Percentiles rank a stretch among this genome's conserved stretches.
phyloP scores from a whole-genome alignment of 1,140 invertebrate genomes.

The Camponotus vicinus region DNA sequence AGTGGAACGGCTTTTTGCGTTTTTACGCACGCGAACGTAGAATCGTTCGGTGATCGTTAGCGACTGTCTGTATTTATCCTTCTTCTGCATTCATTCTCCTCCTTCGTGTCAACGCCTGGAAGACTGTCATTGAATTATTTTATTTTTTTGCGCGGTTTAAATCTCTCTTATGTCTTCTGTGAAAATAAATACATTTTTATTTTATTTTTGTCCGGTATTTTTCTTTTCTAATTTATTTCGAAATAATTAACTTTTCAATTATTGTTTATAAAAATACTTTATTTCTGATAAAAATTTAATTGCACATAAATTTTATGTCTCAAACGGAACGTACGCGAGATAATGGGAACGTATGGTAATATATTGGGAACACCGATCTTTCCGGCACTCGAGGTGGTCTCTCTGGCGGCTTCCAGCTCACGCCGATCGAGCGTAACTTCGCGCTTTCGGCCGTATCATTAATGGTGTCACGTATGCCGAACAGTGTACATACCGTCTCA shows the following conservation, averaged over 20 bases:
- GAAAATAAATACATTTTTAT: neutral
- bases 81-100: neutral
- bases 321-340: neutral
- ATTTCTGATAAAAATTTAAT: neutral
- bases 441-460: conserved; percentile 66
- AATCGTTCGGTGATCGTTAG: conserved; percentile 72
- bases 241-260: conserved; percentile 2
- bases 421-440: conserved; percentile 51
- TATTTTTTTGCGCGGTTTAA: neutral
- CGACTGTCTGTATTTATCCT: conserved; percentile 65
- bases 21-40: conserved; percentile 64
- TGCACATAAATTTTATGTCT: conserved; percentile 3
- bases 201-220: neutral
- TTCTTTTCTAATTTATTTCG: neutral
- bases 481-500: conserved; percentile 69
- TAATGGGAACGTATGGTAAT: conserved; percentile 30
- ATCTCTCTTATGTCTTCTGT: neutral
- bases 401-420: conserved; percentile 53
- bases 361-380: neutral
- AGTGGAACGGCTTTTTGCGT: conserved; percentile 37
- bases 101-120: conserved; percentile 50
- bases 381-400: conserved; percentile 45
- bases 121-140: conserved; percentile 46
- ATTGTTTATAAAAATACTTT: neutral
- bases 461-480: conserved; percentile 74